Base-by-base conservation (phyloP, 30 jellyfish, hydroid and myxozoan genomes). In the Morbakka virulenta region DNA sequence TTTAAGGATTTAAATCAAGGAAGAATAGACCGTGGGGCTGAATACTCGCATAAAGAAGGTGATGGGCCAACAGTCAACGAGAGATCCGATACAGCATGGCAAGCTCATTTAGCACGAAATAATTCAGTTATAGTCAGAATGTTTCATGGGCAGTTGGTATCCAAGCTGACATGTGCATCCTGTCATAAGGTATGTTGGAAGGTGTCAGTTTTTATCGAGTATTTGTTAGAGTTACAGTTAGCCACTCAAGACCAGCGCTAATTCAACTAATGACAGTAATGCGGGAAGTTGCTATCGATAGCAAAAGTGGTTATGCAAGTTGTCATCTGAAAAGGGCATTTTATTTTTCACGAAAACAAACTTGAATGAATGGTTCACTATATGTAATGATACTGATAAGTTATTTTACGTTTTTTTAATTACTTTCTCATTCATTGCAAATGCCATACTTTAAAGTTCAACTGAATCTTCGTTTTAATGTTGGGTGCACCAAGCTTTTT, bases 141-240 rank as follows among this genome's bases (percentile, higher is more conserved):
- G 80, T 92, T 92, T 78, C 98, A 92, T 80, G 98, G 98, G 25
- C 98, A 92, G 64, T 52, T 92, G 86, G 90, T 92, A 50, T 92
- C 98, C 35, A 85, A 62, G 35, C 72, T 92, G 36, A 92, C 98
- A 2, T 92, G 98, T 57, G 86, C 66, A 21, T 78, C 80, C 32
- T 92, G 98, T 49, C 96, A 71, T 79, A 85, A 92, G 96, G 98
- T 92, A 50, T 4, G 2, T 2, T 29, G 22, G n/a, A n/a, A n/a
- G n/a, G n/a, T n/a, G n/a, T n/a, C 27, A 68, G n/a, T 2, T 23
- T 30, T 2, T 34, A 11, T 26, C 50, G 4, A 3, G 69, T n/a
- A 53, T 53, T 53, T 28, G 31, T 53, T 47, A 47, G 61, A 9
- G 11, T 21, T 12, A 30, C 17, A 22, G 71, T 23, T 14, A n/a